These are phyloP conservation scores for Orthosia incerta DNA, from an alignment of 2,888 invertebrate genomes.

Conservation along the genomic window DNA sequence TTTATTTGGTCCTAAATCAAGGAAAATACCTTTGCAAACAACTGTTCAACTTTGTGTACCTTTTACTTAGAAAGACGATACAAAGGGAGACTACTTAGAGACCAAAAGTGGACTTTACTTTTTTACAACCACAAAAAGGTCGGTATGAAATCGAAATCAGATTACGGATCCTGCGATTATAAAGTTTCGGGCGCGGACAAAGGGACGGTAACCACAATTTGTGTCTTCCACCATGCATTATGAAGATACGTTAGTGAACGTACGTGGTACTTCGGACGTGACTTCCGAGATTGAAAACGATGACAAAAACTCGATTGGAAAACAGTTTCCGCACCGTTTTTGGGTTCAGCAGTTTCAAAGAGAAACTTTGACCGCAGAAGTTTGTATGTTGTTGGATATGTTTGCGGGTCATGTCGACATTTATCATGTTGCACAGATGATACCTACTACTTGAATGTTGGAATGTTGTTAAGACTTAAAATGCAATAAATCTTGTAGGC, in stretches of 20 bases:
- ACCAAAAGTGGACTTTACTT: slow-evolving; percentile 80
- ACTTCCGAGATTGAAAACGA: slow-evolving; percentile 74
- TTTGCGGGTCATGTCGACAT: slow-evolving; percentile 21
- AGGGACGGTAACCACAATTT: slow-evolving; percentile 76
- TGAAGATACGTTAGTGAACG: slow-evolving; percentile 72
- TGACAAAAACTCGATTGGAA: slow-evolving; percentile 68
- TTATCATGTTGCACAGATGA: slow-evolving; percentile 3
- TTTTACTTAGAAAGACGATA: slow-evolving; percentile 75
- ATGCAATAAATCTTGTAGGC: slow-evolving; percentile 14
- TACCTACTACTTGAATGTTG: background rate
- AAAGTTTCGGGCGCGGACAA: slow-evolving; percentile 82
- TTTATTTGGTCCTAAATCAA: slow-evolving; percentile 70
- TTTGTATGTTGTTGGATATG: slow-evolving; percentile 28
- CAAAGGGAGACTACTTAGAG: slow-evolving; percentile 76
- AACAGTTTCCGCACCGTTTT: slow-evolving; percentile 65
- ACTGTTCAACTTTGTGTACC: slow-evolving; percentile 75
- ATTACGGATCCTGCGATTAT: slow-evolving; percentile 85
- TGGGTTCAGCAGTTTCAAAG: slow-evolving; percentile 55
- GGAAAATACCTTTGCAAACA: slow-evolving; percentile 74
- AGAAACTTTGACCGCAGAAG: slow-evolving; percentile 55
- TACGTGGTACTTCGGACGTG: slow-evolving; percentile 78
- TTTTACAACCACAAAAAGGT: slow-evolving; percentile 86
- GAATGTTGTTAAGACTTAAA: slow-evolving; percentile 21
- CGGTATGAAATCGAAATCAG: slow-evolving; percentile 86
- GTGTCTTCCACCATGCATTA: slow-evolving; percentile 74